Conservation (phyloP, 2,888 invertebrate genomes). For the Flexamia atlantica region DNA sequence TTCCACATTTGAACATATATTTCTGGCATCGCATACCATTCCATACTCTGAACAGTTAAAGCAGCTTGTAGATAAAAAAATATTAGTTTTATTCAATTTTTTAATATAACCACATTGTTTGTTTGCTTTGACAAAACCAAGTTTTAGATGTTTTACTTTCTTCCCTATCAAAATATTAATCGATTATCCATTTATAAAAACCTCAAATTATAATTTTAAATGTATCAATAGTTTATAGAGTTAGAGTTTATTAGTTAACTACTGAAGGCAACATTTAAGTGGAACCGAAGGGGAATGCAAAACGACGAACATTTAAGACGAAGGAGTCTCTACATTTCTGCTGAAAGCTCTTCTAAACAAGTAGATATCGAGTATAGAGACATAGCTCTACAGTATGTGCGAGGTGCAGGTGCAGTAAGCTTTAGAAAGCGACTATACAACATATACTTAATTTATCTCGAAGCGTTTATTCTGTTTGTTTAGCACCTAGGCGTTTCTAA, state of each 20-base stretch:
- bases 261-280: constrained; percentile 46
- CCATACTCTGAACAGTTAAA: background rate
- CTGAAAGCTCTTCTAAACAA: constrained; percentile 41
- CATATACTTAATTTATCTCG: constrained; percentile 55
- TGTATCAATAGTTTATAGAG: background rate
- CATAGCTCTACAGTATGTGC: constrained; percentile 63
- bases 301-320: constrained; percentile 47
- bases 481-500: constrained; percentile 53
- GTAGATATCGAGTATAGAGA: constrained; percentile 50
- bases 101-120: too few species aligned
- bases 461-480: constrained; percentile 40
- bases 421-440: constrained; percentile 61
- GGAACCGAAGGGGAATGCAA: constrained; percentile 50
- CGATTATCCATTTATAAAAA: background rate
- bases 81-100: too few species aligned
- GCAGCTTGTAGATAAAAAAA: too few species aligned
- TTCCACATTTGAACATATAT: constrained; percentile 55
- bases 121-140: too few species aligned
- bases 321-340: constrained; percentile 43
- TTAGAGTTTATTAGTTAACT: background rate
- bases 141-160: too few species aligned
- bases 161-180: too few species aligned
- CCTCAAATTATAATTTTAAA: background rate
- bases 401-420: constrained; percentile 62
- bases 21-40: constrained; percentile 48